Evolutionary conservation across 1,140 invertebrate genomes (phyloP).

Genomic region (Aphidius gifuensis): DNA sequence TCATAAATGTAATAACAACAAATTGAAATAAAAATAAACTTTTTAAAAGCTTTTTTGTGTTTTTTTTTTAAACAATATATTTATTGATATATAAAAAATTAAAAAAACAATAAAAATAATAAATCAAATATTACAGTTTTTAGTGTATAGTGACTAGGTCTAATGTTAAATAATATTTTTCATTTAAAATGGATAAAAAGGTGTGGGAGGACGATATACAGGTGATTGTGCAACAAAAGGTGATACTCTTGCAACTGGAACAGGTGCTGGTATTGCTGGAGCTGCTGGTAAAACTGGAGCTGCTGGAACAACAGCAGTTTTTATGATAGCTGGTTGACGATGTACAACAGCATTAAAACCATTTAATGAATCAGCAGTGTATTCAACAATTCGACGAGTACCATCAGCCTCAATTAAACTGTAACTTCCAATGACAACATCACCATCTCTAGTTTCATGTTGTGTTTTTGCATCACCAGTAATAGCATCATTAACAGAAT

Average conservation of each 20-base stretch:
- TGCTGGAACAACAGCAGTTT: slow-evolving; percentile 32
- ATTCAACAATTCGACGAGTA: slow-evolving; percentile 21
- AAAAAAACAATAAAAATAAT: background rate
- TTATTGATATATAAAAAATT: too few relatives aligned
- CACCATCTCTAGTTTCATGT: slow-evolving; percentile 19
- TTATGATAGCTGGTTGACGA: slow-evolving; percentile 25
- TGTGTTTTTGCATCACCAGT: slow-evolving; percentile 22
- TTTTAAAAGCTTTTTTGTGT: background rate
- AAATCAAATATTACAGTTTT: background rate
- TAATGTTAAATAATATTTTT: background rate
- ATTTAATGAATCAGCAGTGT: slow-evolving; percentile 22
- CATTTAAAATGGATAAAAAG: background rate
- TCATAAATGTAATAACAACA: too few relatives aligned
- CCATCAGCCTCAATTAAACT: slow-evolving; percentile 22
- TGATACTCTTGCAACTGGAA: background rate
- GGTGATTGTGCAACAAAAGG: slow-evolving; percentile 8
- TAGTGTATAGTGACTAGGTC: background rate
- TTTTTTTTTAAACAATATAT: background rate
- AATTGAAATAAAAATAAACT: background rate
- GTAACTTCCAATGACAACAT: slow-evolving; percentile 23
- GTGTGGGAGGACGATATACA: background rate
- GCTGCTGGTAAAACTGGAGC: background rate
- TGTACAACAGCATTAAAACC: slow-evolving; percentile 23
- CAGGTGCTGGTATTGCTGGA: background rate
- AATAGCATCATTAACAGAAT: slow-evolving; percentile 19